Evolutionary conservation across 2,113 vertebrate genomes (phyloP).

Genomic region (Chionodraco myersi): DNA sequence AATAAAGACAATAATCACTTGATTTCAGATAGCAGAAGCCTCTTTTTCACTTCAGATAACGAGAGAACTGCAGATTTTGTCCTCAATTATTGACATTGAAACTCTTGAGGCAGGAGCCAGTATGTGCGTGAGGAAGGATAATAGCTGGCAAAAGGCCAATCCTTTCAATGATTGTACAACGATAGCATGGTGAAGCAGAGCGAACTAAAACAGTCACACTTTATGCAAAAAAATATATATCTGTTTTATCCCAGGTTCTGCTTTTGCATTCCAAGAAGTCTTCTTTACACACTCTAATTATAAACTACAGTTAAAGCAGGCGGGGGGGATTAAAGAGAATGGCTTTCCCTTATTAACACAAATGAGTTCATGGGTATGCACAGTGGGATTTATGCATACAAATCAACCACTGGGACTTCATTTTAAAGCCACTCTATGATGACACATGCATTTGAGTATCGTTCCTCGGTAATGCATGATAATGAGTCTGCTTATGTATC

Average conservation of each 20-base stretch:
- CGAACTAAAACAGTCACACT: neutral
- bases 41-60: neutral
- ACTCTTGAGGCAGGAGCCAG: neutral
- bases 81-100: neutral
- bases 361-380: conserved; percentile 2
- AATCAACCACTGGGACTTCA: neutral
- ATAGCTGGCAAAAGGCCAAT: neutral
- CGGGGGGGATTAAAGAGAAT: conserved; percentile 26
- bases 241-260: neutral
- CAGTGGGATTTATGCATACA: neutral
- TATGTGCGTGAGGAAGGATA: neutral
- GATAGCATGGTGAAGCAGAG: no score
- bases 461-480: neutral
- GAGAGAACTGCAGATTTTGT: neutral
- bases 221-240: neutral
- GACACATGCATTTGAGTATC: neutral
- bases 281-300: neutral
- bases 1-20: neutral
- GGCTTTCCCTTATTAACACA: conserved; percentile 18
- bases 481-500: neutral
- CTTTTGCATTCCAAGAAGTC: neutral
- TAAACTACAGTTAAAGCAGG: conserved; percentile 12
- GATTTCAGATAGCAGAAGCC: neutral
- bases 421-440: conserved; percentile 8
- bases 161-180: neutral